Conservation (phyloP, 2,113 vertebrate species). For the Sebastes fasciatus region DNA sequence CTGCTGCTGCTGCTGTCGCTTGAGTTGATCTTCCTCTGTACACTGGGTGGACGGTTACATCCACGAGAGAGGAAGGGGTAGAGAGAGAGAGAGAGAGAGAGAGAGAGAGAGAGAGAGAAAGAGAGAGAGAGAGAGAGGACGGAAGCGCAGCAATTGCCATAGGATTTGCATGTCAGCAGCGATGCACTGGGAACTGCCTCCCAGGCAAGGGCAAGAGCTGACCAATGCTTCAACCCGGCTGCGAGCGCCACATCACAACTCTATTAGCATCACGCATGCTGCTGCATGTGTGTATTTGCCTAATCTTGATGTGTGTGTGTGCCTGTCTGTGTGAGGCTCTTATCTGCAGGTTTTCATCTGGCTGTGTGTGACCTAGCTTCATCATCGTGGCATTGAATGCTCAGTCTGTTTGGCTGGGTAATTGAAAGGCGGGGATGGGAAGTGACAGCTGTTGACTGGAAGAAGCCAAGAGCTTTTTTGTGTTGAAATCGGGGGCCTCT, state of each 20-base stretch:
- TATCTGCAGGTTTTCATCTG: constrained; percentile 66
- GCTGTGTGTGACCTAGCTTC: constrained; percentile 48
- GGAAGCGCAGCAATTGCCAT: constrained; percentile 66
- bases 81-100: constrained; percentile 43
- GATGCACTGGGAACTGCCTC: constrained; percentile 75
- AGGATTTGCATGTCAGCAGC: constrained; percentile 83
- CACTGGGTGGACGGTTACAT: constrained; percentile 65
- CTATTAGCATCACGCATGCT: constrained; percentile 60
- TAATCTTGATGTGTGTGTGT: constrained; percentile 39
- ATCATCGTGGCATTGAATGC: constrained; percentile 20
- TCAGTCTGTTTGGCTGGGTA: constrained; percentile 23
- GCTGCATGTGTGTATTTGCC: constrained; percentile 40
- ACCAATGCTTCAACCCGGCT: constrained; percentile 50
- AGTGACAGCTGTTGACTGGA: constrained; percentile 61
- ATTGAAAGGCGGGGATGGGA: constrained; percentile 52
- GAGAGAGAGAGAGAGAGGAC: constrained; percentile 53
- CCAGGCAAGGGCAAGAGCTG: constrained; percentile 65
- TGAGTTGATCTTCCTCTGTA: constrained; percentile 56
- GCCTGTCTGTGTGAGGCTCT: constrained; percentile 26
- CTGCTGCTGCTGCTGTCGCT: constrained; percentile 43
- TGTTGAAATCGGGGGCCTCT: constrained; percentile 15
- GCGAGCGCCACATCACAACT: constrained; percentile 42
- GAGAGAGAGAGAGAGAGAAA: constrained; percentile 19
- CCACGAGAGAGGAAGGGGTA: constrained; percentile 54
- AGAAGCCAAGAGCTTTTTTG: constrained; percentile 49